These are phyloP conservation scores for Platichthys flesus DNA, from an alignment of 2,113 vertebrate species.

Conservation along the genomic window DNA sequence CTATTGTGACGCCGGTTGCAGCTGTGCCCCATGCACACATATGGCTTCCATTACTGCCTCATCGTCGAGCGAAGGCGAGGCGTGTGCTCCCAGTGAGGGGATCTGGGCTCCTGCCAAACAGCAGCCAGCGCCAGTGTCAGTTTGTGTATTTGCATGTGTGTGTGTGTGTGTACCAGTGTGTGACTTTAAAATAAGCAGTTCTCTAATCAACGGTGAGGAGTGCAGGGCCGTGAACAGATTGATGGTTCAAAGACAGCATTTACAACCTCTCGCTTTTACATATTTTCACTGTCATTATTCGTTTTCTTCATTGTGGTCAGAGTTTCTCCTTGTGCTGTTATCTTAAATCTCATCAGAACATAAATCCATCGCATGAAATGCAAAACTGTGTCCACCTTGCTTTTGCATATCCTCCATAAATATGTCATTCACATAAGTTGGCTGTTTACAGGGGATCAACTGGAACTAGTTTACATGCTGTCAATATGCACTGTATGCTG, in stretches of 20 bases:
- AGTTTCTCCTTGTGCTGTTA: no score
- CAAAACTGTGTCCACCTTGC: no score
- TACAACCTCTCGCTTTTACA: conserved; percentile 30
- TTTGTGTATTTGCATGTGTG: conserved; percentile 23
- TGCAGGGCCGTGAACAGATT: conserved; percentile 6
- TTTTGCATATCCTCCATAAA: no score
- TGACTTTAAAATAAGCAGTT: conserved; percentile 62
- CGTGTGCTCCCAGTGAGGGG: conserved; percentile 56
- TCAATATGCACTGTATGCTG: no score
- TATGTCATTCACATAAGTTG: no score
- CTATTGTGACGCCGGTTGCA: conserved; percentile 74
- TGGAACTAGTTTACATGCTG: no score
- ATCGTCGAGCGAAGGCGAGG: conserved; percentile 64
- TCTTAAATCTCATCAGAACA: no score
- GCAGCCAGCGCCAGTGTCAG: conserved; percentile 73
- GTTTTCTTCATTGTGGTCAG: no score
- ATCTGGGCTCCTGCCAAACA: conserved; percentile 69
- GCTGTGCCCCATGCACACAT: conserved; percentile 69
- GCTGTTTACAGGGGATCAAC: no score
- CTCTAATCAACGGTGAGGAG: conserved; percentile 53
- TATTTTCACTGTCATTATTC: no score
- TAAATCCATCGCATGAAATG: no score
- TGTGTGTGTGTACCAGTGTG: conserved; percentile 30
- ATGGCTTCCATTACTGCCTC: conserved; percentile 74
- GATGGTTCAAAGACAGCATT: conserved; percentile 44